Conservation (phyloP, 2,797 vertebrate genomes). For the Melanotaenia nigrans region DNA sequence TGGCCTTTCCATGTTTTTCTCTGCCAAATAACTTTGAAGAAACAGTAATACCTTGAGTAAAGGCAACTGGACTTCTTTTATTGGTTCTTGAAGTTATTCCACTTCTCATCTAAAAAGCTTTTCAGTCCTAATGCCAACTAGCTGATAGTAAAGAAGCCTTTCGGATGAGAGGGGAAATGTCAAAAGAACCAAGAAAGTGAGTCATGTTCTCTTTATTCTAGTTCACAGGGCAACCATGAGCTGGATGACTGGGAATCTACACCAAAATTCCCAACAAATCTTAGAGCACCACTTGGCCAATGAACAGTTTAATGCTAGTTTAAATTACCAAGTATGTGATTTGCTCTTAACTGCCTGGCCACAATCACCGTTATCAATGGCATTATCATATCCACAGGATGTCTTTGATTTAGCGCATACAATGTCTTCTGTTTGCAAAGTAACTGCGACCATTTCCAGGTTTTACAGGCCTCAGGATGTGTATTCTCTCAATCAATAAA, state of each 20-base stretch:
- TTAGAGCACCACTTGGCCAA: slow-evolving; percentile 38
- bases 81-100: neutral
- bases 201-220: neutral
- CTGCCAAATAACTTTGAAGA: slow-evolving; percentile 56
- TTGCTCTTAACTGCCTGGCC: slow-evolving; percentile 50
- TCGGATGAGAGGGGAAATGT: neutral
- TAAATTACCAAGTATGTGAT: slow-evolving; percentile 43
- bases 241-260: neutral
- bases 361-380: slow-evolving; percentile 25
- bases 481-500: slow-evolving; percentile 68
- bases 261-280: slow-evolving; percentile 51
- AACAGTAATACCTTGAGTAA: neutral
- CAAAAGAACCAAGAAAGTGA: neutral
- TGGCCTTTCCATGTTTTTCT: slow-evolving; percentile 35
- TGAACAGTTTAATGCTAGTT: slow-evolving; percentile 50
- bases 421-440: slow-evolving; percentile 67
- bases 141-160: neutral
- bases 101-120: neutral
- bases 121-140: neutral
- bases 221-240: neutral
- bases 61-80: neutral
- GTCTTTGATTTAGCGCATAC: slow-evolving; percentile 61
- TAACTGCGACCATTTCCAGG: slow-evolving; percentile 63
- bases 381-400: slow-evolving; percentile 68
- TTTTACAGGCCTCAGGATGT: slow-evolving; percentile 55